Percentiles rank a stretch among this genome's conserved stretches.
Conservation (phyloP, 2,113 vertebrate species). For the Trachemys scripta region DNA sequence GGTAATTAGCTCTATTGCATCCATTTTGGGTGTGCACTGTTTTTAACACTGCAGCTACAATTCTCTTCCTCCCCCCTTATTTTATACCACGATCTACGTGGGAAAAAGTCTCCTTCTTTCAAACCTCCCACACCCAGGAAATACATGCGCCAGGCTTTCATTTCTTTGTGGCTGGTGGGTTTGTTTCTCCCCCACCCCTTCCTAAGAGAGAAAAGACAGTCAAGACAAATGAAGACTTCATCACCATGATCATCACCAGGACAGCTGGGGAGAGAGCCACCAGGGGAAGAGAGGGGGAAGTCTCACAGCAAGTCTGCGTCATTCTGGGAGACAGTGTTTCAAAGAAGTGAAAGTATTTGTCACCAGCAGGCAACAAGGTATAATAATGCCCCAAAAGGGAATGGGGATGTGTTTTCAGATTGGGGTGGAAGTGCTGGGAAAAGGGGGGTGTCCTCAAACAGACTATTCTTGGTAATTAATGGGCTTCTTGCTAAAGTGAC, state of each 20-base stretch:
- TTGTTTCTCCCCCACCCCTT: background rate
- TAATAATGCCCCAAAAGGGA: background rate
- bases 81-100: background rate
- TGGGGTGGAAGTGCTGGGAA: too few relatives aligned
- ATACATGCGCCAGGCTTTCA: too few relatives aligned
- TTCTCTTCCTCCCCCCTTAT: background rate
- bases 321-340: background rate
- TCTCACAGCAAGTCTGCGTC: background rate
- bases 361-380: background rate
- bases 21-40: background rate
- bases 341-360: background rate
- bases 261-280: background rate
- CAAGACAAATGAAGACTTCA: background rate
- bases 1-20: slow-evolving; percentile 11
- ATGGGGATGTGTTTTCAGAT: background rate
- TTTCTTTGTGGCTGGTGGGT: background rate
- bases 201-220: background rate
- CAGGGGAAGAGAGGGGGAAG: background rate
- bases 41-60: slow-evolving; percentile 48
- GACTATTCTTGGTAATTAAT: background rate
- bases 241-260: background rate
- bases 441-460: background rate
- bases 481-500: background rate
- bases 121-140: background rate
- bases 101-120: background rate